Conservation (phyloP, 2,797 vertebrate species). For the Carcharodon carcharias region DNA sequence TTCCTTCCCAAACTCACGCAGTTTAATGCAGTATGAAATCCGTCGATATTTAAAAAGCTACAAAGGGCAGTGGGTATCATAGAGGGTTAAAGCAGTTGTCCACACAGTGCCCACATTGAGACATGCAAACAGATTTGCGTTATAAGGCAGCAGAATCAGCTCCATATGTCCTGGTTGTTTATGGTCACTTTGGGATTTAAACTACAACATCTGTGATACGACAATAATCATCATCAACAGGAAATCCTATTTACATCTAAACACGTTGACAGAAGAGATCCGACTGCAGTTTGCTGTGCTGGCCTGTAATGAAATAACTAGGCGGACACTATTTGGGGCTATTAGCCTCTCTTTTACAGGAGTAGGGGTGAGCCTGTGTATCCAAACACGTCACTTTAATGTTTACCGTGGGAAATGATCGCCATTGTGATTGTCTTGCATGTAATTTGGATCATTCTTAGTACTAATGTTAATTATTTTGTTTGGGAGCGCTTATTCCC, state of each 20-base stretch:
- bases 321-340: background rate
- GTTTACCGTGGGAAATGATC: background rate
- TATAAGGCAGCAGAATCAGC: conserved; percentile 24
- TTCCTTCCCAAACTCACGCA: background rate
- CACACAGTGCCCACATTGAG: background rate
- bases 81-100: background rate
- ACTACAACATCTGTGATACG: conserved; percentile 20
- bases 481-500: background rate
- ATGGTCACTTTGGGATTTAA: conserved; percentile 35
- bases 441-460: background rate
- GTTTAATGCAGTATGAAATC: background rate
- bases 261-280: conserved; percentile 19
- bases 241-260: conserved; percentile 30
- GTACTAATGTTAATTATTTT: background rate
- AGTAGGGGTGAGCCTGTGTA: background rate
- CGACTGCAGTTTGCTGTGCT: background rate
- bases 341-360: background rate
- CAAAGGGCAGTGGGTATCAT: background rate
- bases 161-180: conserved; percentile 35
- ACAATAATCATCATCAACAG: conserved; percentile 22
- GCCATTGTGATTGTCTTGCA: background rate
- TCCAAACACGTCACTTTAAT: background rate
- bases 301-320: background rate
- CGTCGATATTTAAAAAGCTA: background rate
- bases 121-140: conserved; percentile 3